Percentiles rank a stretch among this genome's conserved stretches.
These are phyloP conservation scores for Drosophila monieri DNA, from an alignment of 2,888 invertebrate species.

Conservation along the genomic window DNA sequence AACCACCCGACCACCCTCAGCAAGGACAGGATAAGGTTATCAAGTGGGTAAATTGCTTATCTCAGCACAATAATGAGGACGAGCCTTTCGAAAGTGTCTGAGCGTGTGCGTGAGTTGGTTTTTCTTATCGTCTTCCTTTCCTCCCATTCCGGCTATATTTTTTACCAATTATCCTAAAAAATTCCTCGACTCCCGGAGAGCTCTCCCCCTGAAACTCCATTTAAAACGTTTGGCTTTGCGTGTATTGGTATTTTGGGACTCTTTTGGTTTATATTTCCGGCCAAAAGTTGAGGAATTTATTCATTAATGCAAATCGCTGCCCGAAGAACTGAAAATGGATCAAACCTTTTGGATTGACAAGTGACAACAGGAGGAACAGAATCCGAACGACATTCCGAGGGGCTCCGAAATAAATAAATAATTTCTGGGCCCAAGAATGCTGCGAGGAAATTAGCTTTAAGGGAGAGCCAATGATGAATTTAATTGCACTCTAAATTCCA, in stretches of 20 bases:
- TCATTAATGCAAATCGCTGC: constrained; percentile 10
- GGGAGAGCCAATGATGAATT: constrained; percentile 1
- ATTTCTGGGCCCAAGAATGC: neutral
- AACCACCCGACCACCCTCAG: constrained; percentile 16
- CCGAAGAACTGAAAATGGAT: neutral
- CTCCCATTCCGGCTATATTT: constrained; percentile 13
- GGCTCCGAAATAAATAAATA: neutral
- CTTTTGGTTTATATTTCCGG: constrained; percentile 6
- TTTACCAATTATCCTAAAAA: constrained; percentile 67
- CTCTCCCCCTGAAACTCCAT: constrained; percentile 29
- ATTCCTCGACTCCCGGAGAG: constrained; percentile 40
- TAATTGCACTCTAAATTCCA: neutral
- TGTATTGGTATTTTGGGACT: constrained; percentile 52
- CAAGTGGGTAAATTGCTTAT: constrained; percentile 71
- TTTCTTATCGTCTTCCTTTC: constrained; percentile 33
- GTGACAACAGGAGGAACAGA: neutral
- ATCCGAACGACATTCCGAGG: neutral
- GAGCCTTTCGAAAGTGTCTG: constrained; percentile 7
- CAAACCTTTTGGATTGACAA: neutral
- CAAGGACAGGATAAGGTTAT: constrained; percentile 65
- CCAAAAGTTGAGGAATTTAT: constrained; percentile 15
- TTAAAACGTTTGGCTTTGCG: constrained; percentile 29
- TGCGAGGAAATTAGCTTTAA: neutral
- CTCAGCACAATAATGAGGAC: constrained; percentile 69
- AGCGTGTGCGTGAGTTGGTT: constrained; percentile 37